phyloP scores from a whole-genome alignment of 2,113 vertebrate genomes.

The Tupaia chinensis region DNA sequence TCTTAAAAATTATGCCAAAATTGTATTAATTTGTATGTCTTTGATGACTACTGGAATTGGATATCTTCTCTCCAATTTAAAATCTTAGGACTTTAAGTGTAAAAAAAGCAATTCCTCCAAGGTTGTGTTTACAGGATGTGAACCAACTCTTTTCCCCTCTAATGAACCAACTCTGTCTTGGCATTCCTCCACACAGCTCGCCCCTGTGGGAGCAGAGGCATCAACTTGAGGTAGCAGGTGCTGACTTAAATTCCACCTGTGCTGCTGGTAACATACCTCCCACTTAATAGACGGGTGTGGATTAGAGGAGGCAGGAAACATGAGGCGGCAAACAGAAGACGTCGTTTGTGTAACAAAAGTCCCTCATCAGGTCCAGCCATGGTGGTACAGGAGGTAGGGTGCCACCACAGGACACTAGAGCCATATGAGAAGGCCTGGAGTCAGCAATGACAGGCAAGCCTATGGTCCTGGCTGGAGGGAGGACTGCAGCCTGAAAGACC shows the following conservation, averaged over 20 bases:
- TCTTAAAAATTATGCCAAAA: slow-evolving; percentile 1
- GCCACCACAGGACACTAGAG: no score
- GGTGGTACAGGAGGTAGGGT: no score
- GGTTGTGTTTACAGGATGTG: neutral
- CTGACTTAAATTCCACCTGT: slow-evolving; percentile 59
- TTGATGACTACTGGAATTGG: neutral
- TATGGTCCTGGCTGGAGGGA: no score
- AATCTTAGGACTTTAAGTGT: neutral
- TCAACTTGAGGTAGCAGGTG: slow-evolving; percentile 24
- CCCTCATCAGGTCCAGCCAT: no score
- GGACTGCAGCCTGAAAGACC: no score
- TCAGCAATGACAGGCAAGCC: no score
- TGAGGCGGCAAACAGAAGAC: slow-evolving; percentile 6
- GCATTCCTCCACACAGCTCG: neutral
- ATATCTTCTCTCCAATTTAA: no score
- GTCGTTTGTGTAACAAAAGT: slow-evolving; percentile 3
- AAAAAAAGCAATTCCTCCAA: neutral
- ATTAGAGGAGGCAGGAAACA: neutral
- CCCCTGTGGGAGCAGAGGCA: neutral
- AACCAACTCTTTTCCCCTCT: neutral
- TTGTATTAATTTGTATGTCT: slow-evolving; percentile 42
- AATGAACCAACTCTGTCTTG: neutral
- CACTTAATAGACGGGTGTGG: slow-evolving; percentile 50
- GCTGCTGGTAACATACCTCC: slow-evolving; percentile 38
- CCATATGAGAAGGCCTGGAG: no score